Base-by-base conservation (phyloP, 2,888 invertebrate genomes). In the Protophormia terraenovae region DNA sequence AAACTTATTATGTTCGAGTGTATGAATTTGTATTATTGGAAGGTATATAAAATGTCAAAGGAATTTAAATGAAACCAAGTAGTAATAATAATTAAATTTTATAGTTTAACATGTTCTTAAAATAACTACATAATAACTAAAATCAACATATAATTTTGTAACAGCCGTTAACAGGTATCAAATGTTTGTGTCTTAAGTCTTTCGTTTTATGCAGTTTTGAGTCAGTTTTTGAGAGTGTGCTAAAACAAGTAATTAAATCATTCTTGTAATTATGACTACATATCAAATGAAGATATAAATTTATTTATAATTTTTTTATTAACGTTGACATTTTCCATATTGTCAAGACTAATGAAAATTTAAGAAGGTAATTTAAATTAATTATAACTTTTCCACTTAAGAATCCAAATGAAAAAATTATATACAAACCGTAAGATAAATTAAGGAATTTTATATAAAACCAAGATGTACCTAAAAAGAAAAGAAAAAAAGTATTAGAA, bases 31-130 rank as follows among this genome's bases (percentile, higher is more conserved):
- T n/a, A n/a, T n/a, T n/a, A n/a, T n/a, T n/a, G n/a, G n/a, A n/a
- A n/a, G n/a, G 19, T 16, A 14, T 7, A 29, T 22, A 66, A 71
- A 69, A 55, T 45, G 16, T n/a, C 22, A 29, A 6, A 47, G 8
- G 35, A 64, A 53, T 77, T 55, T 66, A 47, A 35, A 58, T 24
- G 22, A 27, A 77, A 45, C 32, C 29, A 5, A 41, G 41, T 14
- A 45, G 64, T 45, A 72, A 80, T 80, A 80, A 80, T 19, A 66
- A 66, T 73, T 29, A 73, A 73, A 58, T 72, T 73, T 73, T 80
- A 80, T 66, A 72, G 66, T 47, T 24, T 35, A 45, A 32, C 19
- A 35, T 73, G 27, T 58, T 55, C 55, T 55, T 55, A 55, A 80
- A 79, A 79, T 79, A 72, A 53, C 10, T 12, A 4, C 12, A 16